A percentile compares a stretch with the other conserved stretches of the same genome.
phyloP scores from a whole-genome alignment of 2,113 vertebrate species.

The Nannobrachium achirus region DNA sequence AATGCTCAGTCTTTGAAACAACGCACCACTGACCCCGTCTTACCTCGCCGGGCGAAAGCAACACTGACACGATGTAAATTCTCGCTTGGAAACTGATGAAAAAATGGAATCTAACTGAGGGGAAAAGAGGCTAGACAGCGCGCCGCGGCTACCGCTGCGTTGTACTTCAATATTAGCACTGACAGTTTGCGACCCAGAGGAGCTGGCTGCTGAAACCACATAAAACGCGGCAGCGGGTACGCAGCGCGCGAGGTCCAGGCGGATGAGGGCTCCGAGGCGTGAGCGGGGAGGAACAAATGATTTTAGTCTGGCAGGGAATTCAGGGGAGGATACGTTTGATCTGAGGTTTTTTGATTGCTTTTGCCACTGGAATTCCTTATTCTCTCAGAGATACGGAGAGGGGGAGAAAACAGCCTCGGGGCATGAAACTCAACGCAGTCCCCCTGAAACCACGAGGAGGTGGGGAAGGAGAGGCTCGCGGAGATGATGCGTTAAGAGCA shows the following conservation, averaged over 20 bases:
- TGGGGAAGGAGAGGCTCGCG: conserved; percentile 30
- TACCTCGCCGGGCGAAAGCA: conserved; percentile 20
- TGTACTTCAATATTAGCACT: conserved; percentile 77
- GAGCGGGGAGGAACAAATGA: conserved; percentile 74
- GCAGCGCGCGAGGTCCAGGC: conserved; percentile 50
- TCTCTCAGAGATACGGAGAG: conserved; percentile 68
- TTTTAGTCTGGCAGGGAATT: conserved; percentile 79
- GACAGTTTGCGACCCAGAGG: conserved; percentile 72
- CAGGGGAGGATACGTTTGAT: conserved; percentile 80
- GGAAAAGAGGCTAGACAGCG: conserved; percentile 41
- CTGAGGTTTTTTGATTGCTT: conserved; percentile 69
- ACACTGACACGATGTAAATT: conserved; percentile 44
- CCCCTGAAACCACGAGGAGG: conserved; percentile 27
- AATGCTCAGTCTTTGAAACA: conserved; percentile 53
- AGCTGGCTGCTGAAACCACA: conserved; percentile 71
- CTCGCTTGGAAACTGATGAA: conserved; percentile 49
- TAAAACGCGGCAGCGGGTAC: conserved; percentile 74
- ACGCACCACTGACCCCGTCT: conserved; percentile 48
- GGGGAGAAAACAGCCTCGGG: conserved; percentile 71
- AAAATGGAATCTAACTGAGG: conserved; percentile 56
- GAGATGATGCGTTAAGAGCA: conserved; percentile 26
- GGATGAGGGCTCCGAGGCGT: conserved; percentile 51
- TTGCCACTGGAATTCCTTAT: conserved; percentile 73
- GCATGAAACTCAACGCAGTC: conserved; percentile 47
- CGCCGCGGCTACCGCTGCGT: conserved; percentile 49